Evolutionary conservation across 2,113 vertebrate species (phyloP).

Genomic region (Nerophis lumbriciformis): DNA sequence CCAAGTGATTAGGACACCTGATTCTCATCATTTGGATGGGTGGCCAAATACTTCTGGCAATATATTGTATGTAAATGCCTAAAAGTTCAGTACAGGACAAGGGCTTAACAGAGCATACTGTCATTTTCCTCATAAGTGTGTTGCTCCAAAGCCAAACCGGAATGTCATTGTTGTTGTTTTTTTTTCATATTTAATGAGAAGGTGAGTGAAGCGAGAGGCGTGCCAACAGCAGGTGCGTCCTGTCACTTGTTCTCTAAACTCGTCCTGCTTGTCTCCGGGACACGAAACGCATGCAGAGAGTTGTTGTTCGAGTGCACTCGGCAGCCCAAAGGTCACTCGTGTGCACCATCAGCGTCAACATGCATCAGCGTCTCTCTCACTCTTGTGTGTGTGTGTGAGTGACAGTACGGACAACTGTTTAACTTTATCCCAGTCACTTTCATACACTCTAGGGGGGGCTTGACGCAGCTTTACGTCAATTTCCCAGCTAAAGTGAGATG

Average conservation of each 20-base stretch:
- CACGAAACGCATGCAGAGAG: constrained; percentile 69
- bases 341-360: constrained; percentile 69
- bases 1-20: no score
- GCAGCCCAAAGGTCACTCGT: constrained; percentile 71
- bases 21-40: no score
- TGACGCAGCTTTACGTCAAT: neutral
- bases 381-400: neutral
- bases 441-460: neutral
- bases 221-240: constrained; percentile 74
- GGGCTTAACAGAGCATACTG: no score
- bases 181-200: constrained; percentile 1
- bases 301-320: constrained; percentile 71
- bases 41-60: no score
- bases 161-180: constrained; percentile 2
- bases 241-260: constrained; percentile 61
- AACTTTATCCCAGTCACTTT: neutral
- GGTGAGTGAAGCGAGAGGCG: constrained; percentile 34
- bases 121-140: neutral
- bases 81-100: no score
- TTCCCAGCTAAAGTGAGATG: constrained; percentile 15
- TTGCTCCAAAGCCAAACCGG: neutral
- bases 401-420: neutral
- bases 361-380: constrained; percentile 45
- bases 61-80: no score
- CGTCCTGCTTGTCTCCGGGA: constrained; percentile 69